Percentiles rank a stretch among this genome's conserved stretches.
Conservation (phyloP, 2,888 invertebrate species). For the Athrips mouffetella region DNA sequence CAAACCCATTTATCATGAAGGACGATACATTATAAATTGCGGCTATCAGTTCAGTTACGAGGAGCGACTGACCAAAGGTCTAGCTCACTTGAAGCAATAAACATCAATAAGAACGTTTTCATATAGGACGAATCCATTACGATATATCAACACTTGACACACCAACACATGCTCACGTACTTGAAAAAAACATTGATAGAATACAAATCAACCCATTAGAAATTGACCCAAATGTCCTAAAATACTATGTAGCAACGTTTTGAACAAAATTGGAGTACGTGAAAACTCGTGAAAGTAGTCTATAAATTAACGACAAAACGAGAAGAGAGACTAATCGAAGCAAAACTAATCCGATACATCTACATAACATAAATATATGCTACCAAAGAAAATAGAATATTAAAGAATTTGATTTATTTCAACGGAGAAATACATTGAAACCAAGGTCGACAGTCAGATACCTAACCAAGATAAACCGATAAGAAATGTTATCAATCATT, state of each 20-base stretch:
- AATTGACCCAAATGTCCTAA: constrained; percentile 41
- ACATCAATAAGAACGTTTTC: constrained; percentile 42
- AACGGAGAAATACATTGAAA: constrained; percentile 17
- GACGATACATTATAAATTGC: constrained; percentile 11
- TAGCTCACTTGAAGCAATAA: constrained; percentile 32
- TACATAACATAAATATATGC: constrained; percentile 14
- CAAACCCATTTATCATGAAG: constrained; percentile 1
- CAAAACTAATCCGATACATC: constrained; percentile 10
- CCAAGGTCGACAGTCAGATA: constrained; percentile 40
- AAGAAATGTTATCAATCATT: constrained; percentile 40
- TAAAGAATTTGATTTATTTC: constrained; percentile 4
- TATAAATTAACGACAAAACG: not conserved
- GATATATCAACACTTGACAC: constrained; percentile 43
- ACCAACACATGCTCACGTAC: constrained; percentile 36
- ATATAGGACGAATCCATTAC: constrained; percentile 50
- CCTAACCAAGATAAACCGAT: constrained; percentile 47
- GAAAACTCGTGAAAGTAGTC: constrained; percentile 30
- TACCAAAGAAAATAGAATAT: constrained; percentile 10
- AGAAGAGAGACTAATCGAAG: constrained; percentile 3
- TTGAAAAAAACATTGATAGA: constrained; percentile 28
- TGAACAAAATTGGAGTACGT: constrained; percentile 35
- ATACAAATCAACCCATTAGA: constrained; percentile 48
- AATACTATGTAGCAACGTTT: constrained; percentile 31
- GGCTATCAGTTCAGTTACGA: constrained; percentile 12
- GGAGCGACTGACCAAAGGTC: constrained; percentile 1